A percentile compares a stretch with the other conserved stretches of the same genome.
Conservation (phyloP, 2,888 invertebrate genomes). For the Lithosia quadra region DNA sequence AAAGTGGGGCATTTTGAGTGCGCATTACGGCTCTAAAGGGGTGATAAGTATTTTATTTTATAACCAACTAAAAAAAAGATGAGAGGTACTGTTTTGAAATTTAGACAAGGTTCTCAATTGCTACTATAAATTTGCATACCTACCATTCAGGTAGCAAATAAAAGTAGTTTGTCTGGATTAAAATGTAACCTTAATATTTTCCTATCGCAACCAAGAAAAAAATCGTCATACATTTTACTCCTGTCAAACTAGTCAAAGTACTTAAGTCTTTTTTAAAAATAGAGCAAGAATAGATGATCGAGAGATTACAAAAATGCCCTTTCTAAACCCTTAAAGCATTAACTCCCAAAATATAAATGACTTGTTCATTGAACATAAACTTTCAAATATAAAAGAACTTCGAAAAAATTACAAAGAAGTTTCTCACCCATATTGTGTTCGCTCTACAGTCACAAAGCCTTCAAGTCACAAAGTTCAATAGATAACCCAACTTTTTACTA, state of each 20-base stretch:
- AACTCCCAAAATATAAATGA: constrained; percentile 1
- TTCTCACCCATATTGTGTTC: constrained; percentile 12
- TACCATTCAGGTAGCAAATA: too few species aligned
- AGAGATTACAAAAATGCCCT: neutral
- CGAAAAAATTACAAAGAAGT: constrained; percentile 11
- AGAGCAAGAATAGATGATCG: neutral
- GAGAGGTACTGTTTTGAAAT: too few species aligned
- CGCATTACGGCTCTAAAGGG: constrained; percentile 2
- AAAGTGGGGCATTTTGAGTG: constrained; percentile 14
- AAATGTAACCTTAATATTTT: too few species aligned
- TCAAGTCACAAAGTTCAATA: constrained; percentile 18
- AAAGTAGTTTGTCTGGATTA: too few species aligned
- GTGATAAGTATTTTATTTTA: neutral
- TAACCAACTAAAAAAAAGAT: neutral
- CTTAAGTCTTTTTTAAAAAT: neutral
- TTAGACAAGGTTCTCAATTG: too few species aligned
- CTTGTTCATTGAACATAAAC: constrained; percentile 6
- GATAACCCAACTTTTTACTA: constrained; percentile 33
- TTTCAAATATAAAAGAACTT: constrained; percentile 12
- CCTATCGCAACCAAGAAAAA: neutral
- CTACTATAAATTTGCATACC: too few species aligned
- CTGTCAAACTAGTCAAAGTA: neutral
- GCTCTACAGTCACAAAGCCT: neutral
- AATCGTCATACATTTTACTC: neutral
- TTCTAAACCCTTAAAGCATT: neutral